Conservation (phyloP, 2,113 vertebrate genomes). For the Haemorhous mexicanus region DNA sequence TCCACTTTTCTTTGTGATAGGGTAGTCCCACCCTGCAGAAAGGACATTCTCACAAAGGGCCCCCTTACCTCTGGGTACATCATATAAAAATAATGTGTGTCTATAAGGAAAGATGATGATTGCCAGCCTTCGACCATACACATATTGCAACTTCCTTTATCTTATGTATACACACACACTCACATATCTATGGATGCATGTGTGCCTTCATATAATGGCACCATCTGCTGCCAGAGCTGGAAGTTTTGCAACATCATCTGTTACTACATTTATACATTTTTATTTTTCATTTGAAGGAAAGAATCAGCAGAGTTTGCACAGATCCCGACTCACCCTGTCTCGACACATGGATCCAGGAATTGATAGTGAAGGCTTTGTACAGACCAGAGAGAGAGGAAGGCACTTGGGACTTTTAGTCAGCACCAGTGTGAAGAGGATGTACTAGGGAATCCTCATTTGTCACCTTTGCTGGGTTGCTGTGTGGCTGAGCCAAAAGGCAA, state of each 20-base stretch:
- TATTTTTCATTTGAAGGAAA: neutral
- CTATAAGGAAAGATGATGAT: neutral
- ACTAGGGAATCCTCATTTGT: neutral
- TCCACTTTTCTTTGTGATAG: neutral
- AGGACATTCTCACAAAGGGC: neutral
- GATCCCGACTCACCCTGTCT: neutral
- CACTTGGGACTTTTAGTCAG: neutral
- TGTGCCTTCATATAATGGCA: constrained; percentile 31
- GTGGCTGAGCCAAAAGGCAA: neutral
- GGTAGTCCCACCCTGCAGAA: neutral
- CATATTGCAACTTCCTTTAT: neutral
- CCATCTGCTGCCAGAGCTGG: constrained; percentile 44
- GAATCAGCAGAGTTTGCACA: neutral
- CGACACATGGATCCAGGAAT: rapidly evolving
- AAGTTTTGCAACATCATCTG: constrained; percentile 52
- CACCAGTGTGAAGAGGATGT: rapidly evolving
- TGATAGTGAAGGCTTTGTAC: neutral
- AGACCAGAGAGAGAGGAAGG: neutral
- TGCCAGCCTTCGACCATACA: neutral
- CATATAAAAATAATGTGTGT: rapidly evolving
- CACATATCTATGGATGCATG: neutral
- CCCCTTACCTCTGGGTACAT: neutral
- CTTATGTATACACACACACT: neutral
- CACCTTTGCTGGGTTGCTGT: neutral
- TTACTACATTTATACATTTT: neutral